Evolutionary conservation across 2,113 vertebrate species (phyloP).

Genomic region (Rostratula benghalensis): DNA sequence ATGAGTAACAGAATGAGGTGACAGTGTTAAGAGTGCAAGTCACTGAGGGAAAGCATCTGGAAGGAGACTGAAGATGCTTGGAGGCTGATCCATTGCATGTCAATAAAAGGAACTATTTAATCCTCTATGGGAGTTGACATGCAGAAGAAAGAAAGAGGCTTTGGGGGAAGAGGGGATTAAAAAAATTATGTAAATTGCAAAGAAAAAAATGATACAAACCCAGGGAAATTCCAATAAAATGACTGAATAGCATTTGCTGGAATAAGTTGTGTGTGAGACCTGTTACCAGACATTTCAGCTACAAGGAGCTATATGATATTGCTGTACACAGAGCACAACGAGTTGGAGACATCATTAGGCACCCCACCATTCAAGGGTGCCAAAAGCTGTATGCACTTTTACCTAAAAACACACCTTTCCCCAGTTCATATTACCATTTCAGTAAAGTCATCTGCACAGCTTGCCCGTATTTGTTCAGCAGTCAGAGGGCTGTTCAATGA

Average conservation of each 20-base stretch:
- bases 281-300: not conserved
- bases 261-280: not conserved
- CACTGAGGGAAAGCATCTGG: not conserved
- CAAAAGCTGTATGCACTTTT: not conserved
- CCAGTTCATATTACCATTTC: slow-evolving; percentile 72
- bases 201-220: not conserved
- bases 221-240: not conserved
- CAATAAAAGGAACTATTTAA: not conserved
- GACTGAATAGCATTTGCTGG: not conserved
- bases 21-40: not conserved
- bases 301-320: not conserved
- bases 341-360: not conserved
- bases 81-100: not conserved
- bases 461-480: slow-evolving; percentile 74
- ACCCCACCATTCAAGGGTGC: not conserved
- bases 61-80: not conserved
- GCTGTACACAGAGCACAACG: not conserved
- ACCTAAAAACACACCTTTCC: not conserved
- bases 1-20: not conserved
- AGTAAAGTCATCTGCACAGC: slow-evolving; percentile 77
- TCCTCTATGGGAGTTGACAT: not conserved
- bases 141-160: not conserved
- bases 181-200: not conserved
- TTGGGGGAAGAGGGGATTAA: not conserved
- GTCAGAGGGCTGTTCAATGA: slow-evolving; percentile 79